phyloP scores from a whole-genome alignment of 2,797 vertebrate genomes.

The Cichlasoma orientale region DNA sequence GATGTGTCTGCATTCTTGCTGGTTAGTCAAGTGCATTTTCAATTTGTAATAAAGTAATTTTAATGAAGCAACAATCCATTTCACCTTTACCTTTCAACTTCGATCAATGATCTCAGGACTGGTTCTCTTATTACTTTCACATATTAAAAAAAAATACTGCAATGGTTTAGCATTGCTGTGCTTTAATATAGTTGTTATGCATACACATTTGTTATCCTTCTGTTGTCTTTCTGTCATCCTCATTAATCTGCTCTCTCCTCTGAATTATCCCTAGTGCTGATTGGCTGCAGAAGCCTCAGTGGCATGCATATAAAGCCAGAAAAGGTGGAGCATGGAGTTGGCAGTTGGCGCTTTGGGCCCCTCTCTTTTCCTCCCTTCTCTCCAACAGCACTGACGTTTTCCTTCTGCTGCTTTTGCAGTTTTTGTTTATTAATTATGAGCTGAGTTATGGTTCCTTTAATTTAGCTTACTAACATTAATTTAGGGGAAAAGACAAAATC shows the following conservation, averaged over 20 bases:
- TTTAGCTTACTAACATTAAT: background rate
- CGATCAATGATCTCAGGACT: background rate
- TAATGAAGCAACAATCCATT: background rate
- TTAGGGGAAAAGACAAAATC: background rate
- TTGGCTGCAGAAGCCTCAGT: background rate
- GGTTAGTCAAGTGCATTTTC: background rate
- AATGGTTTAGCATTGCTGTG: fast-evolving
- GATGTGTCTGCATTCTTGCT: background rate
- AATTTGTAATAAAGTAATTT: background rate
- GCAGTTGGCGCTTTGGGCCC: background rate
- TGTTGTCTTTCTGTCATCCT: background rate
- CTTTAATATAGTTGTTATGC: background rate
- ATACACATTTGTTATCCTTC: background rate
- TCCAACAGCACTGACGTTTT: background rate
- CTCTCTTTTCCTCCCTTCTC: background rate
- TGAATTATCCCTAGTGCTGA: background rate
- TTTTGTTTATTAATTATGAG: background rate
- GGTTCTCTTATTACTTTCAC: background rate
- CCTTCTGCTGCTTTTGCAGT: background rate
- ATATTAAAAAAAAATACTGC: fast-evolving
- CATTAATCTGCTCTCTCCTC: background rate
- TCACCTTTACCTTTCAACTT: background rate
- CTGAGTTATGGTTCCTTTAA: background rate
- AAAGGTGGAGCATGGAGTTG: background rate
- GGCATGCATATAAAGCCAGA: background rate